Percentiles rank a stretch among this genome's conserved stretches.
phyloP scores from a whole-genome alignment of 2,888 invertebrate genomes.

The Gordius sp. region DNA sequence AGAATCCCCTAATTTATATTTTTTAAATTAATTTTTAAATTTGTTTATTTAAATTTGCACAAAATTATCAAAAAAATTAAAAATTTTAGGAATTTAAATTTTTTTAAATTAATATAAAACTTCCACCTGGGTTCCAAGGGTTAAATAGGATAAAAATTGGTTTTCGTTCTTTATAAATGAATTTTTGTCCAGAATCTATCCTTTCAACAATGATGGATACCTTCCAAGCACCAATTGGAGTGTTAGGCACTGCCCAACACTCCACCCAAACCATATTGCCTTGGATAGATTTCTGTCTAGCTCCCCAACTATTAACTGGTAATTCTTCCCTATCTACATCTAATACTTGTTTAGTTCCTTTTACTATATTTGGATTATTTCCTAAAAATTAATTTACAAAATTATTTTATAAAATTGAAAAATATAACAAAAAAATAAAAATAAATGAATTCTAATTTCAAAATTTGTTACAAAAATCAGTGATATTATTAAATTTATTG shows the following conservation, averaged over 20 bases:
- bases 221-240: background rate
- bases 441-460: no score
- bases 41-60: no score
- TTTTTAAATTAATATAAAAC: no score
- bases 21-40: conserved; percentile 18
- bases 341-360: background rate
- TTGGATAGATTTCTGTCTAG: background rate
- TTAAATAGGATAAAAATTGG: conserved; percentile 11
- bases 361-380: background rate
- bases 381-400: no score
- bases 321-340: background rate
- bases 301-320: background rate
- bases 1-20: conserved; percentile 44
- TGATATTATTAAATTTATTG: no score
- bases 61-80: no score
- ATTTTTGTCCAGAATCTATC: background rate
- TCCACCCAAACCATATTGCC: background rate
- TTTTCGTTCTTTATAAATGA: background rate
- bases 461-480: no score
- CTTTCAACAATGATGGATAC: background rate
- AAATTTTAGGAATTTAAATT: no score
- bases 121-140: conserved; percentile 2
- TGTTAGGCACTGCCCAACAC: background rate
- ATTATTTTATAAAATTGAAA: no score
- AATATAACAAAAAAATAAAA: no score